Percentiles rank a stretch among this genome's conserved stretches.
Evolutionary conservation across 2,113 vertebrate species (phyloP).

Genomic region (Xenopus laevis): DNA sequence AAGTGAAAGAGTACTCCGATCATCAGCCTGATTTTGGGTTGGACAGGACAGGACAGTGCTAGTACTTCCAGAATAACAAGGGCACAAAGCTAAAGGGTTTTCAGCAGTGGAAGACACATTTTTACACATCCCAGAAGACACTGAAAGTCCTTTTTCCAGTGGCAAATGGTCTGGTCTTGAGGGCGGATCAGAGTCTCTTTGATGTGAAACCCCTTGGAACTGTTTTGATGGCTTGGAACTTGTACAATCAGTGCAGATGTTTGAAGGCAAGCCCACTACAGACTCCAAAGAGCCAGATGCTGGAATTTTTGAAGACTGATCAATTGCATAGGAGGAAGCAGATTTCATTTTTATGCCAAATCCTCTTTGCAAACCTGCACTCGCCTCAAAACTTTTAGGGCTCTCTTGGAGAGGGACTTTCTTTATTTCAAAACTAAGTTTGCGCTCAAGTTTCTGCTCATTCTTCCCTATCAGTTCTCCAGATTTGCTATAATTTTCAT

Average conservation of each 20-base stretch:
- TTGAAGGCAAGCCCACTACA: slow-evolving; percentile 57
- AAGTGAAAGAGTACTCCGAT: slow-evolving; percentile 50
- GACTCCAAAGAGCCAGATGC: slow-evolving; percentile 75
- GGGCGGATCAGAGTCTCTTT: slow-evolving; percentile 55
- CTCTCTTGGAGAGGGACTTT: slow-evolving; percentile 91
- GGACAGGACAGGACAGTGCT: slow-evolving; percentile 55
- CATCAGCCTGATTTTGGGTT: slow-evolving; percentile 41
- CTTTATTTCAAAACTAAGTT: slow-evolving; percentile 93
- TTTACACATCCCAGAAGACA: slow-evolving; percentile 50
- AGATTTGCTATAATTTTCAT: slow-evolving; percentile 84
- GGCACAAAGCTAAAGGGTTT: slow-evolving; percentile 48
- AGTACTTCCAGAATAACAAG: slow-evolving; percentile 53
- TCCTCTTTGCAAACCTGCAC: slow-evolving; percentile 72
- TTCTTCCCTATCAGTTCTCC: slow-evolving; percentile 61
- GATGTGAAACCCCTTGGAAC: slow-evolving; percentile 52
- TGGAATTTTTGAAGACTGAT: slow-evolving; percentile 61
- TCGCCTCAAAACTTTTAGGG: slow-evolving; percentile 87
- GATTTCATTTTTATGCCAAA: slow-evolving; percentile 84
- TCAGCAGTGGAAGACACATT: slow-evolving; percentile 48
- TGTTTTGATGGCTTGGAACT: slow-evolving; percentile 50
- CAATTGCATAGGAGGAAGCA: slow-evolving; percentile 52
- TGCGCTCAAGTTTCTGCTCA: slow-evolving; percentile 73
- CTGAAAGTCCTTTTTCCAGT: slow-evolving; percentile 79
- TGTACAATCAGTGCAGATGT: slow-evolving; percentile 59
- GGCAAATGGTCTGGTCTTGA: slow-evolving; percentile 83